Percentiles rank a stretch among this genome's conserved stretches.
Evolutionary conservation across 2,888 invertebrate species (phyloP).

Genomic region (Yponomeuta plumbellus): DNA sequence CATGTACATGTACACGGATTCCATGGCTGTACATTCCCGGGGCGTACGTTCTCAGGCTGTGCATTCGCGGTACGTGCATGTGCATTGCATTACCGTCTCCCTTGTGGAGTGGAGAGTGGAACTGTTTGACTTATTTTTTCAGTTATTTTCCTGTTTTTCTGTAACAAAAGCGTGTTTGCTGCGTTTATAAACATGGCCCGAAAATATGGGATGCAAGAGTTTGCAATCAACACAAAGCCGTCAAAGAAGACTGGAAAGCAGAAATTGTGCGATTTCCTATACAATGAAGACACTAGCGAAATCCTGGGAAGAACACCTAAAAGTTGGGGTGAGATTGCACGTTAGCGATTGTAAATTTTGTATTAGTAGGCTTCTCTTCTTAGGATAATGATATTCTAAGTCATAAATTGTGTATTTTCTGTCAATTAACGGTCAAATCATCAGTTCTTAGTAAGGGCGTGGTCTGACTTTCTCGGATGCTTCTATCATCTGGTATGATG

Average conservation of each 20-base stretch:
- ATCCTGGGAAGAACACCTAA: slow-evolving; percentile 65
- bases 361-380: neutral
- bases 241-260: slow-evolving; percentile 34
- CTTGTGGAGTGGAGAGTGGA: neutral
- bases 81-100: no score
- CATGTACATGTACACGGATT: no score
- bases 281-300: slow-evolving; percentile 60
- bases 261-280: slow-evolving; percentile 44
- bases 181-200: slow-evolving; percentile 37
- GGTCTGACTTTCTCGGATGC: neutral
- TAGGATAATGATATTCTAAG: neutral
- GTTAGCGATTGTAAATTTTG: slow-evolving; percentile 30
- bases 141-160: neutral
- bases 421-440: neutral
- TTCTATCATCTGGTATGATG: neutral
- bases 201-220: slow-evolving; percentile 52
- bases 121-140: neutral
- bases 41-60: no score
- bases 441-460: slow-evolving; percentile 8
- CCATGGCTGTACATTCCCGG: no score
- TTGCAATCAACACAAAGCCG: slow-evolving; percentile 55
- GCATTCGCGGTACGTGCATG: no score
- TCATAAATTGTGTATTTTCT: neutral
- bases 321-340: slow-evolving; percentile 63
- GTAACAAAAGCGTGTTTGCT: neutral